Evolutionary conservation across 92 coral and sea anemone species (phyloP), one percentile per base, ranked within the genome.

Genomic region (Zoanthus sociatus): DNA sequence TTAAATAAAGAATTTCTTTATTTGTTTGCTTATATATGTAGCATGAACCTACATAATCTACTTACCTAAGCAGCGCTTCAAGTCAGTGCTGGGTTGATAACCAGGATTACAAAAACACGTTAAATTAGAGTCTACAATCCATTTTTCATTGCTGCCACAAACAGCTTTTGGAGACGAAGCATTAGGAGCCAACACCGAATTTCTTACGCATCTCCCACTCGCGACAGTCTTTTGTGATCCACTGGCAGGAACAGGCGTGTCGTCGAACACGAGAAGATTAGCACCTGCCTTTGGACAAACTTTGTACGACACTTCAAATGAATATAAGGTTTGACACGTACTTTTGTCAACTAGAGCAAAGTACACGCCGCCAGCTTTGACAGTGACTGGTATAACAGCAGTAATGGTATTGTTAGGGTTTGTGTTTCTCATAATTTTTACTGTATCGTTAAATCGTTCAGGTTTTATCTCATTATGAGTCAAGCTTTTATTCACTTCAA

Each of bases 261-360:
- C 26, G 9, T 5, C 72, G 21, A 26, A 21, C 12, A 30, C 42
- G 13, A 67, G 42, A 67, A 21, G 33, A 18, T 67, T 67, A 2
- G 32, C 33, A 18, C 13, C 72, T 13, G 7, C 72, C 12, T 18
- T 67, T 75, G 37, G 21, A 20, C 78, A 45, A 47, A 8, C 5
- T 75, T 16, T 75, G 21, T 54, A 55, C 47, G 68, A 77, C 11
- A 56, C 69, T 31, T 56, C 79, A 20, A 51, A 76, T 37, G 79
- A 76, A 76, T 46, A 76, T 61, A 76, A 30, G 2, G 63, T 33
- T 16, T 18, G 79, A 13, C 79, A 76, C 20, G 33, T 44, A 53
- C 64, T 76, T 76, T 14, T 48, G 51, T 76, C 79, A 48, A 18
- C 26, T 18, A 76, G 51, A 20, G 67, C 79, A 10, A 76, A 32